phyloP scores from a whole-genome alignment of 2,888 invertebrate species.

The Mesopsocus fuscifrons region DNA sequence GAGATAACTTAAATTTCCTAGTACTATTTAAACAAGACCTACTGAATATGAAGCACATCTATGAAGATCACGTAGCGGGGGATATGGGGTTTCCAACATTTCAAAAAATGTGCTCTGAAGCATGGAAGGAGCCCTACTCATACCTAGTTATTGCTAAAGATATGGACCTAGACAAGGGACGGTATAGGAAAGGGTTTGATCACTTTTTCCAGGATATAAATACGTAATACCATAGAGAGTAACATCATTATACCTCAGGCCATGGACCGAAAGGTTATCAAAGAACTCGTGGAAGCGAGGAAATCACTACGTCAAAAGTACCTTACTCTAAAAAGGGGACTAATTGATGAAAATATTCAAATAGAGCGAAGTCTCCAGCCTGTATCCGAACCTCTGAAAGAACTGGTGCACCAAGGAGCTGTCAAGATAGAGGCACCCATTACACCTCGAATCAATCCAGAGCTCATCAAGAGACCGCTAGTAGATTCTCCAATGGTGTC shows the following conservation, averaged over 20 bases:
- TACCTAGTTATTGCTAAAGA: constrained; percentile 19
- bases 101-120: constrained; percentile 19
- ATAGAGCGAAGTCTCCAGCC: too few relatives aligned
- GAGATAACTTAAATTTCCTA: constrained; percentile 23
- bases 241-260: too few relatives aligned
- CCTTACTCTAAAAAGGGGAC: not conserved
- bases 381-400: too few relatives aligned
- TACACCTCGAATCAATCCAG: too few relatives aligned
- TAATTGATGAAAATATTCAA: not conserved
- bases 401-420: too few relatives aligned
- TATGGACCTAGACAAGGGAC: constrained; percentile 17
- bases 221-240: too few relatives aligned
- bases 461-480: too few relatives aligned
- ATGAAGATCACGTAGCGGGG: constrained; percentile 18
- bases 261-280: not conserved
- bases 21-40: constrained; percentile 23
- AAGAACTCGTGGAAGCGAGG: not conserved
- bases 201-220: too few relatives aligned
- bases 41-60: constrained; percentile 18
- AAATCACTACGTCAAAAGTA: not conserved
- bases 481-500: too few relatives aligned
- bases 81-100: constrained; percentile 19
- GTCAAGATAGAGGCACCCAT: too few relatives aligned
- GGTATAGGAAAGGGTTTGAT: constrained; percentile 21
- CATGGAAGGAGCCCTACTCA: too few relatives aligned